Conservation (phyloP, 2,113 vertebrate species). For the Oreocharis arfaki region DNA sequence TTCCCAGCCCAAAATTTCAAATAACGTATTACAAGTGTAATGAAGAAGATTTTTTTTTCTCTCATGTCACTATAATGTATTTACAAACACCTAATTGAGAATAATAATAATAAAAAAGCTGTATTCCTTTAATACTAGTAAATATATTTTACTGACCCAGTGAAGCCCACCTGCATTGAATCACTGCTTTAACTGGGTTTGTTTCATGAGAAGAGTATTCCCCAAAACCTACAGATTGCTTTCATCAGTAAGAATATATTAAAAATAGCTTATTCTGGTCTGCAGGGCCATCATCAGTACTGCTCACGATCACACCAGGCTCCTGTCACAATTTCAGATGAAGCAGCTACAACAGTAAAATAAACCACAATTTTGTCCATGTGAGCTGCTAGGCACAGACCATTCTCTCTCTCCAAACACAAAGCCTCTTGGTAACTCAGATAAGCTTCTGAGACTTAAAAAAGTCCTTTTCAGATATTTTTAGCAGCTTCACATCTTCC, state of each 20-base stretch:
- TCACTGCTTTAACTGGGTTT: neutral
- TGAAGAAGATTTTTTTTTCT: neutral
- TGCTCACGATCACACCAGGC: neutral
- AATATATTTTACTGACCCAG: neutral
- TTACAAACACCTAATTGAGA: neutral
- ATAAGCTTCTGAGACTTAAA: neutral
- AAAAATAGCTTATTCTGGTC: neutral
- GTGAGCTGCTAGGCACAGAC: neutral
- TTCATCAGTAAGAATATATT: neutral
- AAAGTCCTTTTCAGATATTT: neutral
- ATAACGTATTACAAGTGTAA: neutral
- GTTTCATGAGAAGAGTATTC: neutral
- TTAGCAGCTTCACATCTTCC: neutral
- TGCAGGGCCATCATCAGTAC: neutral
- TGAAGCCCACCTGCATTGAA: neutral
- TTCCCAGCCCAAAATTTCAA: neutral
- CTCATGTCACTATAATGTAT: neutral
- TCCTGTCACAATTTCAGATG: neutral
- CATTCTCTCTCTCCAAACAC: neutral
- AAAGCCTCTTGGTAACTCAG: neutral
- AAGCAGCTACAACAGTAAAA: neutral
- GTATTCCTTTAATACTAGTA: neutral
- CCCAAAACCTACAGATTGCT: neutral
- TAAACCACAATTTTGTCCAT: neutral
- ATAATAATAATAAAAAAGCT: neutral